Conservation (phyloP, 2,888 invertebrate genomes). For the Parnassius apollo region DNA sequence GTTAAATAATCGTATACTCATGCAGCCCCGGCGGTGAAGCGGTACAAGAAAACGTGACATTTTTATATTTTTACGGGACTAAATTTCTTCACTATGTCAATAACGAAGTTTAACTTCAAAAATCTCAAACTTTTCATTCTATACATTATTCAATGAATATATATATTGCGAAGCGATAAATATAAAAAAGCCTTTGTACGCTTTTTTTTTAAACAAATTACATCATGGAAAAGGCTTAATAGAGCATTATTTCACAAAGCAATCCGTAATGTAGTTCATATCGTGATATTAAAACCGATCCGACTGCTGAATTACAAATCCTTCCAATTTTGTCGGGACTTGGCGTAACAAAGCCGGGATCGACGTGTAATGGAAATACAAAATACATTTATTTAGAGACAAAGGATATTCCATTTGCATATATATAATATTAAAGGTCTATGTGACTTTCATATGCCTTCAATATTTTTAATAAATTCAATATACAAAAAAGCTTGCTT, state of each 20-base stretch:
- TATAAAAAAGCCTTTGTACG: too few species aligned
- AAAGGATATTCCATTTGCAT: slow-evolving; percentile 15
- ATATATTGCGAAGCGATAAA: too few species aligned
- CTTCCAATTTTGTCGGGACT: slow-evolving; percentile 23
- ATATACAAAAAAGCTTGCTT: background rate
- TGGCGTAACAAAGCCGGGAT: slow-evolving; percentile 19
- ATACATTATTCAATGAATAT: too few species aligned
- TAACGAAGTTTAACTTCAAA: too few species aligned
- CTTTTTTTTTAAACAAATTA: too few species aligned
- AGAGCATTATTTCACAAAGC: slow-evolving; percentile 6
- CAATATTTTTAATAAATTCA: slow-evolving; percentile 5
- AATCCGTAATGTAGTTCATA: slow-evolving; percentile 9
- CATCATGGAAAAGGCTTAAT: slow-evolving; percentile 1
- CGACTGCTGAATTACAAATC: slow-evolving; percentile 21
- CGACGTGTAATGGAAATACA: slow-evolving; percentile 17
- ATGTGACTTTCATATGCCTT: background rate
- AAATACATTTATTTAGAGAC: slow-evolving; percentile 9
- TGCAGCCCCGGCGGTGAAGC: too few species aligned
- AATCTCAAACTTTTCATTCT: too few species aligned
- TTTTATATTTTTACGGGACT: too few species aligned
- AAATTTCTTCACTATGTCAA: too few species aligned
- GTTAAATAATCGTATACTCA: too few species aligned
- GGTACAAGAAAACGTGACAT: too few species aligned
- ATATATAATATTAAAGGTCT: slow-evolving; percentile 11
- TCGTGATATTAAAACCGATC: slow-evolving; percentile 16